These are phyloP conservation scores for Silurus lanzhouensis DNA, from an alignment of 2,797 vertebrate species.

Conservation along the genomic window DNA sequence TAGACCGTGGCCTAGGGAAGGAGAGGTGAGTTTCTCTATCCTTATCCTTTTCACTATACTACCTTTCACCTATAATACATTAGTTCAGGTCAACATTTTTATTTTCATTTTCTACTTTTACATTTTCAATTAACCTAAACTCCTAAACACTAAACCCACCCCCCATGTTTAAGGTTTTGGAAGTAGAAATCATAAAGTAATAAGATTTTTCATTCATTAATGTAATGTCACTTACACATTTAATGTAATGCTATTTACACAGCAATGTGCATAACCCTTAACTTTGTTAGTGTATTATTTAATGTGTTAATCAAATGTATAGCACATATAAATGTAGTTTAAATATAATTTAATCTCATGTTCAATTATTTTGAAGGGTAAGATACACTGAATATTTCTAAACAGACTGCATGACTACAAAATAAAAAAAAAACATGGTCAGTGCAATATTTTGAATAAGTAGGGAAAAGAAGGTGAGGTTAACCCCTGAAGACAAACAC, in stretches of 20 bases:
- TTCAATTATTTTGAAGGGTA: not conserved
- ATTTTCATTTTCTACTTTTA: not conserved
- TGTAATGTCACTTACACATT: too few relatives aligned
- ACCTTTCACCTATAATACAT: not conserved
- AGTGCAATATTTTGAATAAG: slow-evolving; percentile 3
- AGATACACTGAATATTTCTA: not conserved
- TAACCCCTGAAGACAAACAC: slow-evolving; percentile 41
- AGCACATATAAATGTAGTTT: not conserved
- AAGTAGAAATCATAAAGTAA: not conserved
- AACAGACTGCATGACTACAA: not conserved
- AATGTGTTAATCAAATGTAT: not conserved
- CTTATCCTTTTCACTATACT: slow-evolving; percentile 28
- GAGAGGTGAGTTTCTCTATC: slow-evolving; percentile 83
- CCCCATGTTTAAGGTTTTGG: not conserved
- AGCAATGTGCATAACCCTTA: not conserved
- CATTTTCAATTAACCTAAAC: not conserved
- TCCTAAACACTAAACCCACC: not conserved
- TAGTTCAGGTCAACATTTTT: not conserved
- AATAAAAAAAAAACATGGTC: not conserved
- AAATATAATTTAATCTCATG: not conserved
- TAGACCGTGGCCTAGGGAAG: slow-evolving; percentile 94
- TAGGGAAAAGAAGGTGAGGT: not conserved
- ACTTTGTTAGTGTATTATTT: not conserved
- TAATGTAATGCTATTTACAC: too few relatives aligned
- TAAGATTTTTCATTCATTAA: not conserved